Conservation (phyloP, 2,113 vertebrate genomes). For the Podiceps cristatus region DNA sequence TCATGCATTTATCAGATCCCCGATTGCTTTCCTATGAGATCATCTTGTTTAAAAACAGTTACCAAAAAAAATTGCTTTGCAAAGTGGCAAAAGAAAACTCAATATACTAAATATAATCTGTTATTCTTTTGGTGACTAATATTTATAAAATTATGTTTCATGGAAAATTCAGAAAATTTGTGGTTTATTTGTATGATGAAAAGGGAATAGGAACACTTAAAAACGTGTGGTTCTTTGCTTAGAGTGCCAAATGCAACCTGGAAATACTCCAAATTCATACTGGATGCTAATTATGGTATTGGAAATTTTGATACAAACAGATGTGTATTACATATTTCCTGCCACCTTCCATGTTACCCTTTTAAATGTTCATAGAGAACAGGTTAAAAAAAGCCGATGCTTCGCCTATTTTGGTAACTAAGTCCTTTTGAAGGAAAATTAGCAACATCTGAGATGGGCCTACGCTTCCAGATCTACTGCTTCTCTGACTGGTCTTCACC, state of each 20-base stretch:
- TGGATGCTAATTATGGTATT: not conserved
- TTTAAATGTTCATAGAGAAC: not conserved
- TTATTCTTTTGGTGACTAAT: not conserved
- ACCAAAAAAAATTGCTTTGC: not conserved
- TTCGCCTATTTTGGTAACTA: not conserved
- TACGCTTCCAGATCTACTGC: not conserved
- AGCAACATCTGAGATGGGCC: not conserved
- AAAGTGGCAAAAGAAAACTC: not conserved
- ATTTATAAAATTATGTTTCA: not conserved
- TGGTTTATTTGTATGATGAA: not conserved
- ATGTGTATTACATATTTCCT: not conserved
- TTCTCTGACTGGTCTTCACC: not conserved
- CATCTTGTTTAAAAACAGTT: not conserved
- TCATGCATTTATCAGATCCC: not conserved
- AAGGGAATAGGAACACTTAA: not conserved
- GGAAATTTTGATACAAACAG: not conserved
- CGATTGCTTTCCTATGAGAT: not conserved
- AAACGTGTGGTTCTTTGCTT: not conserved
- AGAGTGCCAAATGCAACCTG: not conserved
- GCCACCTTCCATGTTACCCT: not conserved
- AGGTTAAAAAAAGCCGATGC: not conserved
- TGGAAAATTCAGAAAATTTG: not conserved
- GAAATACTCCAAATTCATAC: not conserved
- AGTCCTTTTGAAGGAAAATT: not conserved
- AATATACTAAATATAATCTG: not conserved